Evolutionary conservation across 30 jellyfish, hydroid and myxozoan genomes (phyloP), one percentile per base, ranked within the genome.

Genomic region (Mastigias papua): DNA sequence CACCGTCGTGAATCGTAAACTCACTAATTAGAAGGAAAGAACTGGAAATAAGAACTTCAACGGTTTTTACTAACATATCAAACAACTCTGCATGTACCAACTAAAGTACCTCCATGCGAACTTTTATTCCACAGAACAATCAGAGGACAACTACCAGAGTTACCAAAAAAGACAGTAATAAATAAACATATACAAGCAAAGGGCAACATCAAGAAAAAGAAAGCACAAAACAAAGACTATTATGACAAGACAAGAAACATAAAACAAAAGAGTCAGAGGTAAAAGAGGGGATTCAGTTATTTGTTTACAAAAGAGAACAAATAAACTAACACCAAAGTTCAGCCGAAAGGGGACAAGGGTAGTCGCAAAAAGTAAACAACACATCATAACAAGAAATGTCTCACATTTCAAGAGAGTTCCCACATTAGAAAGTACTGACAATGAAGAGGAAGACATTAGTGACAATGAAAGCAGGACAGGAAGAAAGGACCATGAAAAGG

Each of bases 11-110:
- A n/a, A n/a, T n/a, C n/a, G n/a, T n/a, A n/a, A n/a, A n/a, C n/a
- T n/a, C n/a, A n/a, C n/a, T n/a, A 65, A 2, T 30, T 81, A 0
- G 91, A 81, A 54, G 91, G 64, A 74, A 82, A 67, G 42, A 82
- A 69, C 79, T 82, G 92, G 92, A 81, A 69, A 66, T 83, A 81
- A 50, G 91, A 34, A 48, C 75, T 81, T 50, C 91, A 81, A 81
- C 49, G 91, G 34, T 81, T 81, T 67, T 68, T 81, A 37, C 84
- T 81, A 28, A 29, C 37, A 34, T 81, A 81, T 72, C 34, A 84
- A 68, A 23, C 84, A 50, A 81, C 91, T 25, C 91, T 76, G 26
- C 84, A 81, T 80, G 30, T 66, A 62, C 60, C 79, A 78, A 78
- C 90, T 50, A 80, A 80, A 64, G 48, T 80, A 4, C 82, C 90